phyloP scores from a whole-genome alignment of 2,113 vertebrate genomes.

The Amphilophus citrinellus region DNA sequence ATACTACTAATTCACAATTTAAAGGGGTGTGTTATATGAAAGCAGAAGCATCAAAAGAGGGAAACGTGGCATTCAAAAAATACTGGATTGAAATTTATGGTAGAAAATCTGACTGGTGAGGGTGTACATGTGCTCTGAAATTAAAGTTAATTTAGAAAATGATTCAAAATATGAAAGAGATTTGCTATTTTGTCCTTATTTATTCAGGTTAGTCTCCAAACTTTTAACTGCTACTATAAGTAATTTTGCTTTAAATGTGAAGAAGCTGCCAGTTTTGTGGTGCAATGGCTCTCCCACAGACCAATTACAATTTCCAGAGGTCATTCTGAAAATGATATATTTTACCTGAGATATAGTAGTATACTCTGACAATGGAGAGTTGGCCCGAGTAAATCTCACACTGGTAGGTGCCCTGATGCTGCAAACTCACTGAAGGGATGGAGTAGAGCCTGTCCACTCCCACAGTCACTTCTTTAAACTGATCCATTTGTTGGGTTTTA shows the following conservation, averaged over 20 bases:
- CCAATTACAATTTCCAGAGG: neutral
- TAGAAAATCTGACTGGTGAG: neutral
- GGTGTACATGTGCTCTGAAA: neutral
- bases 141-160: neutral
- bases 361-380: conserved; percentile 74
- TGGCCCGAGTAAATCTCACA: conserved; percentile 78
- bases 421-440: conserved; percentile 63
- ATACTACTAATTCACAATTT: no score
- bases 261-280: neutral
- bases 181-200: neutral
- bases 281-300: neutral
- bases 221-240: neutral
- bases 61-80: no score
- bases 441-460: conserved; percentile 74
- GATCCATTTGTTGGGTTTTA: conserved; percentile 65
- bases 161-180: neutral
- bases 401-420: conserved; percentile 81
- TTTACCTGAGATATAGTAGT: conserved; percentile 75
- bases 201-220: neutral
- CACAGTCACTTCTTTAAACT: conserved; percentile 74
- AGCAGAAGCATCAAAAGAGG: no score
- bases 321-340: neutral
- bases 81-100: neutral
- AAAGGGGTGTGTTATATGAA: no score
- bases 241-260: neutral